These are phyloP conservation scores for Leucozona laternaria DNA, from an alignment of 2,888 invertebrate species.

Conservation along the genomic window DNA sequence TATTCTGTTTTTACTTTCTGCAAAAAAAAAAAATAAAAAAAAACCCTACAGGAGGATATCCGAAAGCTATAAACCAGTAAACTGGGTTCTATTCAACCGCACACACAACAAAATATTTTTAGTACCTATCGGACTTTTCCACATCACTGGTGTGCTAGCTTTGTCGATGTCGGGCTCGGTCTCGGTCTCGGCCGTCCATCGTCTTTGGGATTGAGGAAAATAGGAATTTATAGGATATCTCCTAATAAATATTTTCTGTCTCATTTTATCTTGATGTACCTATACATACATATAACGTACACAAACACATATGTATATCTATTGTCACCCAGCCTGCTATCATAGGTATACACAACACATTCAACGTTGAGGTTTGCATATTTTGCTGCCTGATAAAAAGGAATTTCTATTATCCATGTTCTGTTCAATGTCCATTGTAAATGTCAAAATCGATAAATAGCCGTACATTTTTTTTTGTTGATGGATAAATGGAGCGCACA, in stretches of 20 bases:
- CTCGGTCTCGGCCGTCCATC: not conserved
- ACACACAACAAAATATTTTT: slow-evolving; percentile 14
- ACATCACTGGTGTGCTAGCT: not conserved
- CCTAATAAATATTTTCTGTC: not conserved
- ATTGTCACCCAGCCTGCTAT: not conserved
- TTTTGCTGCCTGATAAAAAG: slow-evolving; percentile 2
- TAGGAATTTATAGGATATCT: slow-evolving; percentile 17
- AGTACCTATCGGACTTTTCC: not conserved
- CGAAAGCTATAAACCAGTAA: slow-evolving; percentile 38
- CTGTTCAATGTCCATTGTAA: not conserved
- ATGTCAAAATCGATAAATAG: not conserved
- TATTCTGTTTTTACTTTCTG: not conserved
- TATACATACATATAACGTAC: not conserved
- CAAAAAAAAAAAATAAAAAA: not conserved
- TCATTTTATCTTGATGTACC: not conserved
- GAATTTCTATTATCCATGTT: slow-evolving; percentile 29
- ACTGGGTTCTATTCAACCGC: slow-evolving; percentile 6
- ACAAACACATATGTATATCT: not conserved
- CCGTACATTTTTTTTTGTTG: not conserved
- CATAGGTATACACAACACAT: not conserved
- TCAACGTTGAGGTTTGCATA: slow-evolving; percentile 6
- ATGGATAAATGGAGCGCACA: not conserved
- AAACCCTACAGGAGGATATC: slow-evolving; percentile 11
- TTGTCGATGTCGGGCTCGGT: not conserved
- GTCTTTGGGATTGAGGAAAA: slow-evolving; percentile 12